phyloP scores from a whole-genome alignment of 2,113 vertebrate species.

The Bubalus kerabau region DNA sequence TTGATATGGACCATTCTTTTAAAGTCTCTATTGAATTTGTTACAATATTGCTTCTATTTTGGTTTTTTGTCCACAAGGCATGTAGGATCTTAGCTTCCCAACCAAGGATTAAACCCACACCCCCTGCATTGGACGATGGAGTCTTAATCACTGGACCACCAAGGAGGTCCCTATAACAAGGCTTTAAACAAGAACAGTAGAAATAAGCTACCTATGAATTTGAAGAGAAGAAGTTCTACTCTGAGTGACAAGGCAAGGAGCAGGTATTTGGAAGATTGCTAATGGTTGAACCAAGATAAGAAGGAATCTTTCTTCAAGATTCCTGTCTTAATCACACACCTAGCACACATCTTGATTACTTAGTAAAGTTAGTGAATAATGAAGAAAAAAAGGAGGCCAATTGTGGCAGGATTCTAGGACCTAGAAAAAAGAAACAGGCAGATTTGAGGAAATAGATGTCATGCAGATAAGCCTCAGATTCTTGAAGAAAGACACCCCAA shows the following conservation, averaged over 20 bases:
- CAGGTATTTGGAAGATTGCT: background rate
- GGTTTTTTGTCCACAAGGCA: background rate
- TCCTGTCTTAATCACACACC: background rate
- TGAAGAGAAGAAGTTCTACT: background rate
- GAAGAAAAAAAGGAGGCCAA: background rate
- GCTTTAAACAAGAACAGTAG: background rate
- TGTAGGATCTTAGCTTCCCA: background rate
- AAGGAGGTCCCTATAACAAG: background rate
- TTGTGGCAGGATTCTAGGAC: background rate
- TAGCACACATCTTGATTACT: background rate
- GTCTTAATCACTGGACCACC: background rate
- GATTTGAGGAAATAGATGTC: background rate
- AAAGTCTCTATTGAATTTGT: background rate
- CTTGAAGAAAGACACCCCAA: background rate
- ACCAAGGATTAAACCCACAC: background rate
- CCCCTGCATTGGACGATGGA: background rate
- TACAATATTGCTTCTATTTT: background rate
- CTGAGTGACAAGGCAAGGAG: background rate
- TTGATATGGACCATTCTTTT: background rate
- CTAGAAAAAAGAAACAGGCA: background rate
- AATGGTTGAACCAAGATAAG: background rate
- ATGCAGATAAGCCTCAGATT: background rate
- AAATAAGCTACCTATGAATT: background rate
- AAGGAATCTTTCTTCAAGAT: background rate
- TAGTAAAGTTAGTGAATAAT: background rate